Conservation (phyloP, 1,140 invertebrate genomes). For the Drosophila trapezifrons region DNA sequence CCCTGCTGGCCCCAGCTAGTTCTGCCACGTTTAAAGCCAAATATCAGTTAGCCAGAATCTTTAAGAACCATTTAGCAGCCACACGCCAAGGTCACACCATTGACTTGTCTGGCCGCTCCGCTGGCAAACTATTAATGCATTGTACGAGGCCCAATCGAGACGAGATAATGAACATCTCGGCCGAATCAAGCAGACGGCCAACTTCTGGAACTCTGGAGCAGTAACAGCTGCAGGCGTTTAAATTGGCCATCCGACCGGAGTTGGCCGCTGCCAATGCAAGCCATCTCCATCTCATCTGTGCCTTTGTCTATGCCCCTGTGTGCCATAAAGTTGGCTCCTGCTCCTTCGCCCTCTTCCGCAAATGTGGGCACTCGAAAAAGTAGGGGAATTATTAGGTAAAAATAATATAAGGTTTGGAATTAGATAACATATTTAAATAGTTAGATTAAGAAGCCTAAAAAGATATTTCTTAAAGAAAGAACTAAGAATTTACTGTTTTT, state of each 20-base stretch:
- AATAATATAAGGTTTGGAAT: neutral
- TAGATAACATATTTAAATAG: neutral
- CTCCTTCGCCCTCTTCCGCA: slow-evolving; percentile 16
- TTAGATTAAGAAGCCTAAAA: neutral
- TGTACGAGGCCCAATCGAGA: slow-evolving; percentile 63
- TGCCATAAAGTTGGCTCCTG: slow-evolving; percentile 51
- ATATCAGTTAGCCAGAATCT: slow-evolving; percentile 11
- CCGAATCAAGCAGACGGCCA: slow-evolving; percentile 43
- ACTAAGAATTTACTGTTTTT: neutral
- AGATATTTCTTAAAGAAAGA: neutral
- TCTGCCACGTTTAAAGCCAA: slow-evolving; percentile 32
- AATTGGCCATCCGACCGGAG: slow-evolving; percentile 55
- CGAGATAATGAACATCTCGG: slow-evolving; percentile 67
- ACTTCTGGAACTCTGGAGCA: slow-evolving; percentile 66
- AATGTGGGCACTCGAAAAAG: slow-evolving; percentile 18
- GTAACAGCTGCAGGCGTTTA: slow-evolving; percentile 76
- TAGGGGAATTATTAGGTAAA: rapidly evolving
- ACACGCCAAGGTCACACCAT: slow-evolving; percentile 59
- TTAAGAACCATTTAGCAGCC: slow-evolving; percentile 19
- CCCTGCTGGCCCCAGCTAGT: slow-evolving; percentile 1
- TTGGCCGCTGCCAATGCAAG: slow-evolving; percentile 57
- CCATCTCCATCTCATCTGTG: slow-evolving; percentile 49
- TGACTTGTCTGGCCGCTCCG: slow-evolving; percentile 45
- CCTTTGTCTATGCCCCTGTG: slow-evolving; percentile 65
- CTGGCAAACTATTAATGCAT: slow-evolving; percentile 64